Evolutionary conservation across 2,888 invertebrate species (phyloP), one percentile per base, ranked within the genome.

Genomic region (Eremobia ochroleuca): DNA sequence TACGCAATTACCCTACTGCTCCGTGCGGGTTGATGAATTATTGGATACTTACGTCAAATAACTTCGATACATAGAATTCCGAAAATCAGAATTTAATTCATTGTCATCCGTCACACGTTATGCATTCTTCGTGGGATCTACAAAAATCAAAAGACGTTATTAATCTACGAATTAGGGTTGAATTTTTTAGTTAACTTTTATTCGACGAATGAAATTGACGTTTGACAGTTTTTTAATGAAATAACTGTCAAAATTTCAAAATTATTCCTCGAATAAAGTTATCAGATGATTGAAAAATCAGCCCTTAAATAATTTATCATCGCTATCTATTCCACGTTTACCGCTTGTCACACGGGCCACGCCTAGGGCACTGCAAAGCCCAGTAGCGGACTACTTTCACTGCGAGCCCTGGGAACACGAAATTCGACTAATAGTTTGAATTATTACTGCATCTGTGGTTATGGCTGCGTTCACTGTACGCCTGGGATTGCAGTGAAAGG

Each of bases 361-460:
- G 81, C 86, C 78, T 78, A 85, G 73, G 87, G 88, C 91, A 81
- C 83, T 87, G 89, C 92, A 92, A 96, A 96, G 95, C 95, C 96
- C 96, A 94, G 96, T 96, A 96, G 96, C 96, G 88, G 86, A 85
- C 93, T 91, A 96, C 96, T 97, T 96, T 97, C 96, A 95, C 96
- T 94, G 92, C 85, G 89, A 90, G 90, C 91, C 91, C 91, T 90
- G 91, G 91, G 92, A 95, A 96, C 96, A 96, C 94, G 95, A 96
- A 96, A 94, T 95, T 95, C 95, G 95, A 96, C 96, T 96, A 96
- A 96, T 96, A 94, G 94, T 94, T 94, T 95, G 94, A 96, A 94
- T 95, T 96, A 96, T 96, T 94, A 88, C 86, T 91, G 91, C 90
- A 90, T 91, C 86, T 91, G 87, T 88, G 81, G 81, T 87, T 85